phyloP scores from a whole-genome alignment of 2,797 vertebrate genomes.

The Falco columbarius region DNA sequence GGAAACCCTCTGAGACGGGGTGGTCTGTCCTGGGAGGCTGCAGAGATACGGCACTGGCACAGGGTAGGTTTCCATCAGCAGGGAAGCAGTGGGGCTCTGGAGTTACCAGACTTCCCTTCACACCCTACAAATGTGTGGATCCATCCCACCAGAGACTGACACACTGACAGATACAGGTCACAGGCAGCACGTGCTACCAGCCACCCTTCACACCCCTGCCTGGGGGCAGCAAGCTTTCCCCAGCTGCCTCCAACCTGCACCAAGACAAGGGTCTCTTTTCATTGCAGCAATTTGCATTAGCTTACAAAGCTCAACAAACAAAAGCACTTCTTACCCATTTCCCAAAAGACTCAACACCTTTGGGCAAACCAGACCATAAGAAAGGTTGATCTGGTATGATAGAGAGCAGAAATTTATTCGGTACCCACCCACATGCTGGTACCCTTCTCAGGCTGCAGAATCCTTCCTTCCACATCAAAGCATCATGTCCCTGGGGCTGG shows the following conservation, averaged over 20 bases:
- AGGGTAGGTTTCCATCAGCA: background rate
- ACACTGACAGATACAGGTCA: background rate
- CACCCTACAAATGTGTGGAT: fast-evolving
- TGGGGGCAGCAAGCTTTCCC: background rate
- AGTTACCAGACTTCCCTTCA: background rate
- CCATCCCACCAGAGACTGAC: background rate
- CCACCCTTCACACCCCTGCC: background rate
- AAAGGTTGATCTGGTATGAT: fast-evolving
- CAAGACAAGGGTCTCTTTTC: fast-evolving
- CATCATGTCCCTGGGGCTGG: background rate
- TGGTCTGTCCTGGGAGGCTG: background rate
- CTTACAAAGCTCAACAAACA: background rate
- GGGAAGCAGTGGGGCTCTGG: background rate
- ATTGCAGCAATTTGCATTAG: fast-evolving
- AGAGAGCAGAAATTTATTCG: fast-evolving
- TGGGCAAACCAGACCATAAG: background rate
- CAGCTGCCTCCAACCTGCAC: fast-evolving
- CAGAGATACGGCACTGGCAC: fast-evolving
- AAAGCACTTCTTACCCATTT: background rate
- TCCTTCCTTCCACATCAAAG: background rate
- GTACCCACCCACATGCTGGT: fast-evolving
- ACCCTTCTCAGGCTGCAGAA: fast-evolving
- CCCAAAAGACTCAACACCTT: background rate
- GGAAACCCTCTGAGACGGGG: background rate
- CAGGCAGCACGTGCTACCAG: background rate